Base-by-base conservation (phyloP, 1,140 invertebrate species). In the Trigoniulus corallinus region DNA sequence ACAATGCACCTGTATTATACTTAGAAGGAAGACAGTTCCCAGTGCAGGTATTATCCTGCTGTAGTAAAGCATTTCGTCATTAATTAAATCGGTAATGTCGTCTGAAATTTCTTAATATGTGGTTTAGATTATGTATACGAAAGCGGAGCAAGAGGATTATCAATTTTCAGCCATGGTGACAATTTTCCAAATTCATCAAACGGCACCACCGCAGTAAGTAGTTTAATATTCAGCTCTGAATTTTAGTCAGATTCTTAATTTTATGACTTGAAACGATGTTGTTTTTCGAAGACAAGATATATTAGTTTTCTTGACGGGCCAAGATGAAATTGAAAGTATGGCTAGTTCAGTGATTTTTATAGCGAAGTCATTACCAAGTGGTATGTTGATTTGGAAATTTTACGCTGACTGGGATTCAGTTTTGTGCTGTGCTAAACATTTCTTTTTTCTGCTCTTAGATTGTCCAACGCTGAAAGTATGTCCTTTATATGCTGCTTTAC, bases 271-370 rank as follows among this genome's bases (percentile, higher is more conserved):
- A 23, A 50, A 22, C n/a, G n/a, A n/a, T n/a, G n/a, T n/a, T n/a
- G n/a, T n/a, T n/a, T n/a, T 46, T 50, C 70, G 53, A 60, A 84
- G 80, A 58, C 56, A 77, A 58, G 89, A 95, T 64, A 85, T 99
- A 61, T 70, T 98, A 29, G 84, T 97, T n/a, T 98, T 99, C 71
- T 70, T 98, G 43, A 98, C 94, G 53, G 95, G 95, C 2, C 91
- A 97, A 72, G 94, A 98, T 66, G 95, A 98, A 76, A 98, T 99
- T 57, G 92, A 98, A 70, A 75, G 81, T 2, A 77, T 88, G 51
- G 82, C 79, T 37, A 69, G 75, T 51, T 80, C 79, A 61, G 83
- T 91, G 1, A 73, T 77, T 57, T 74, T 82, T 58, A 75, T 88
- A 50, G 74, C 76, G 3, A 84, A 81, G 64, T 22, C n/a, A 4